Evolutionary conservation across 2,888 invertebrate genomes (phyloP).

Genomic region (Oscheius sp.): DNA sequence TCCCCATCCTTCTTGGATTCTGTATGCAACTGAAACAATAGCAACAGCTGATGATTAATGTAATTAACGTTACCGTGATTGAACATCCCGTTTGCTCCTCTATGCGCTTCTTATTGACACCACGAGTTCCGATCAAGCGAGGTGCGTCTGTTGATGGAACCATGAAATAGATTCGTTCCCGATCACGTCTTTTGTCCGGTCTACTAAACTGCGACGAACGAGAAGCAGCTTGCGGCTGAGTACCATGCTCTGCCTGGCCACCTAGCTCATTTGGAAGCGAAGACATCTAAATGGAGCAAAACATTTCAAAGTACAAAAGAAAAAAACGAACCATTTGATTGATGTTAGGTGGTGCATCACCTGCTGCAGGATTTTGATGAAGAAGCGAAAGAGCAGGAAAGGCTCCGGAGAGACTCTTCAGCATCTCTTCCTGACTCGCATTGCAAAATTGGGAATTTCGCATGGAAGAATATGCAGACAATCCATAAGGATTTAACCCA

Average conservation of each 20-base stretch:
- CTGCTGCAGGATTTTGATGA: neutral
- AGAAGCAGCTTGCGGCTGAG: neutral
- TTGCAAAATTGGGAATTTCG: neutral
- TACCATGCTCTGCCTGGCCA: neutral
- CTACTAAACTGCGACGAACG: neutral
- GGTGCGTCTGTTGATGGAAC: constrained; percentile 46
- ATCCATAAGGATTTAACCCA: neutral
- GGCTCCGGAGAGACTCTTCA: neutral
- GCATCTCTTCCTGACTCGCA: neutral
- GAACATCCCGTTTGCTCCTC: constrained; percentile 45
- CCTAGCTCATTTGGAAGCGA: neutral
- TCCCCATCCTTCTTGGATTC: constrained; percentile 47
- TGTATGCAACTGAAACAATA: constrained; percentile 40
- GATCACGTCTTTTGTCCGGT: neutral
- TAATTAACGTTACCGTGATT: constrained; percentile 32
- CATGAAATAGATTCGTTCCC: constrained; percentile 36
- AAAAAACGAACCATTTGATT: neutral
- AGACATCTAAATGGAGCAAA: neutral
- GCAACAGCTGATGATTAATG: too few relatives aligned
- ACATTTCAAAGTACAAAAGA: neutral
- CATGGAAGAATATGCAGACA: neutral
- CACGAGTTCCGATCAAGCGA: constrained; percentile 50
- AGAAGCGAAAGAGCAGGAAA: neutral
- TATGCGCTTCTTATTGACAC: constrained; percentile 46
- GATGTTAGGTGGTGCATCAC: neutral